These are phyloP conservation scores for Montipora foliosa DNA, from an alignment of 64 coral and sea anemone species.

Conservation along the genomic window DNA sequence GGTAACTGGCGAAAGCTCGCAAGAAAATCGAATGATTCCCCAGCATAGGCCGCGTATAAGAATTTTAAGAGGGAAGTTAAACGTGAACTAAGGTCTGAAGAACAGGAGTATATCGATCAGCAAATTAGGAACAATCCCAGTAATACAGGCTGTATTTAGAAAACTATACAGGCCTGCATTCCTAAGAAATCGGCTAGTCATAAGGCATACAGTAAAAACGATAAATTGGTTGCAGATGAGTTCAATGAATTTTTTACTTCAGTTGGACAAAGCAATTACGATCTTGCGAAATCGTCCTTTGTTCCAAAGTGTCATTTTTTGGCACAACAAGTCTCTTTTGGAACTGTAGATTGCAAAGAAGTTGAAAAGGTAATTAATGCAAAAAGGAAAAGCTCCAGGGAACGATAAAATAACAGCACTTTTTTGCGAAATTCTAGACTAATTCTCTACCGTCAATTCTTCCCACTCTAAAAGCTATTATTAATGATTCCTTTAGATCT, in stretches of 20 bases:
- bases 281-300: no score
- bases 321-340: no score
- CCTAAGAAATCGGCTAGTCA: neutral
- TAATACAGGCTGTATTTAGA: slow-evolving; percentile 45
- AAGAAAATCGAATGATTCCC: neutral
- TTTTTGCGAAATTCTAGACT: no score
- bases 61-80: neutral
- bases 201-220: neutral
- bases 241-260: neutral
- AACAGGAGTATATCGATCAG: neutral
- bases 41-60: neutral
- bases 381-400: no score
- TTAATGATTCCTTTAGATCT: no score
- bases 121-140: neutral
- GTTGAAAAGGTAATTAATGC: no score
- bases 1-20: neutral
- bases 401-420: no score
- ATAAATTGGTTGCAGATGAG: neutral
- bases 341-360: no score
- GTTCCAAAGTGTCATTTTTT: no score
- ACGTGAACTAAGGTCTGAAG: neutral
- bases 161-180: neutral
- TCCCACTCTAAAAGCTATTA: no score
- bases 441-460: no score
- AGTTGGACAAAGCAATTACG: neutral